These are phyloP conservation scores for Iguana delicatissima DNA, from an alignment of 2,797 vertebrate species.

Conservation along the genomic window DNA sequence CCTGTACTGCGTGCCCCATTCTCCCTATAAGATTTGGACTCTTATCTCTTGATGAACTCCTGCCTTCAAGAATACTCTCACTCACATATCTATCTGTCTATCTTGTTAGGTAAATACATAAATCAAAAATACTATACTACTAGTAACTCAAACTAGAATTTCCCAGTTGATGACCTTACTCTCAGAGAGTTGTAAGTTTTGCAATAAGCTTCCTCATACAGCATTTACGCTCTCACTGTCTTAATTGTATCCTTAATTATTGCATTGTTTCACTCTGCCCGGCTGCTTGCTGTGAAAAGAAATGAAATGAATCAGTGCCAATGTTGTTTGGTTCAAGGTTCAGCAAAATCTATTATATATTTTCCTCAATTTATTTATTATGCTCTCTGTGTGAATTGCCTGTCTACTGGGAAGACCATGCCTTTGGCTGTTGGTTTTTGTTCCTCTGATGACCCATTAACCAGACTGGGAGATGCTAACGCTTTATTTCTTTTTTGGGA, in stretches of 20 bases:
- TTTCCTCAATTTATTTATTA: background rate
- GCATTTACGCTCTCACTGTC: background rate
- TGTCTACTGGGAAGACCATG: background rate
- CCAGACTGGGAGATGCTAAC: background rate
- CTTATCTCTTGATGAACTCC: too few relatives aligned
- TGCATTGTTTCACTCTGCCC: background rate
- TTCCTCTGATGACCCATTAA: conserved; percentile 20
- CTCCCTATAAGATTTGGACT: too few relatives aligned
- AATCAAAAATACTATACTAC: too few relatives aligned
- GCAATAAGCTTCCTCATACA: background rate
- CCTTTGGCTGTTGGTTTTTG: background rate
- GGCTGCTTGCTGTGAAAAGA: background rate
- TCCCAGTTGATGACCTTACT: background rate
- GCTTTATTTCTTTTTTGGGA: conserved; percentile 43
- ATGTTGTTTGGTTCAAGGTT: background rate
- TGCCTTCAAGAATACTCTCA: too few relatives aligned
- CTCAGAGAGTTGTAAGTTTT: background rate
- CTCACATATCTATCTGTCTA: too few relatives aligned
- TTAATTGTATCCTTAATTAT: conserved; percentile 18
- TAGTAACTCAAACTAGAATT: background rate
- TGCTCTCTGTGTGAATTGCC: background rate
- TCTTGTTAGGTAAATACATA: background rate
- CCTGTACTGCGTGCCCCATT: too few relatives aligned
- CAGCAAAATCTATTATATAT: background rate
- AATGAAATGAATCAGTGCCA: background rate